phyloP scores from a whole-genome alignment of 1,140 invertebrate genomes.

The Drosophila asahinai region DNA sequence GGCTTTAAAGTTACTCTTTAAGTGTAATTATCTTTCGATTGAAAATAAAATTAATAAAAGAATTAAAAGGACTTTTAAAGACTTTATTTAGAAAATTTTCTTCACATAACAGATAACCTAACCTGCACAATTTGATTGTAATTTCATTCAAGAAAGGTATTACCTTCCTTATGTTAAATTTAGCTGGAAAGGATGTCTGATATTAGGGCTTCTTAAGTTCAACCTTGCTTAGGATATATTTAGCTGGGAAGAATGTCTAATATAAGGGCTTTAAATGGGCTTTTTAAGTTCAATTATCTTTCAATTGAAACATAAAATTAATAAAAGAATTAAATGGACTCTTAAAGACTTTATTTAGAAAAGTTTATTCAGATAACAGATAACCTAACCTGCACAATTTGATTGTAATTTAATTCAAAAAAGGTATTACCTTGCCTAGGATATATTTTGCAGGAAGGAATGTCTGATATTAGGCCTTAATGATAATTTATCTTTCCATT shows the following conservation, averaged over 20 bases:
- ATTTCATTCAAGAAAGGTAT: not conserved
- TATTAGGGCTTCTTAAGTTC: no score
- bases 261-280: not conserved
- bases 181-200: no score
- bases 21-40: no score
- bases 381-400: no score
- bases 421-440: no score
- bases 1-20: no score
- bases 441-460: not conserved
- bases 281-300: not conserved
- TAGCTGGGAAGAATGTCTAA: not conserved
- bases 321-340: not conserved
- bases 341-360: constrained; percentile 19
- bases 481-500: not conserved
- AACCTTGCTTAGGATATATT: not conserved
- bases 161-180: no score
- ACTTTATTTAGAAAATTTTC: no score
- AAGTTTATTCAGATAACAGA: constrained; percentile 30
- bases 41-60: no score
- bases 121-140: constrained; percentile 7
- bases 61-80: no score
- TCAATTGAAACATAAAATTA: no score
- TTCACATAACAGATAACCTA: no score
- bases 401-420: not conserved
- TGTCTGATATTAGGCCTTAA: not conserved